phyloP scores from a whole-genome alignment of 2,888 invertebrate species.

The Phengaris arion region DNA sequence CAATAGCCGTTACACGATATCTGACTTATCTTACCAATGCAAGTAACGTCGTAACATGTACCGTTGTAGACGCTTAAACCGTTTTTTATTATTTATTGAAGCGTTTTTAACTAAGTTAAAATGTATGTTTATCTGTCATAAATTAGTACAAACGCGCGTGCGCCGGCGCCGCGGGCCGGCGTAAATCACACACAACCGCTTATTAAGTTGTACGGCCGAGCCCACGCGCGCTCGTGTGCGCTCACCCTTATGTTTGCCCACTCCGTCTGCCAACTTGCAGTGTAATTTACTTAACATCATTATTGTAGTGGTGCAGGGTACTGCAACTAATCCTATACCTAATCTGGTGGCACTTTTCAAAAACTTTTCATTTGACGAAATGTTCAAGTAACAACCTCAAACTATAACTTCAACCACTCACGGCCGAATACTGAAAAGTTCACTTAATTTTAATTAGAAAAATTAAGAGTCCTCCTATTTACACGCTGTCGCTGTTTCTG shows the following conservation, averaged over 20 bases:
- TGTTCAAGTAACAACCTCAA: too few relatives aligned
- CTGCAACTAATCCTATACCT: not conserved
- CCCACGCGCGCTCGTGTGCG: slow-evolving; percentile 71
- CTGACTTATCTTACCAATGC: not conserved
- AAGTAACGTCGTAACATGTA: not conserved
- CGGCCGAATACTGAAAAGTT: too few relatives aligned
- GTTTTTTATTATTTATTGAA: slow-evolving; percentile 43
- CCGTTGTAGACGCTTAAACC: not conserved
- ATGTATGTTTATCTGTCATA: slow-evolving; percentile 73
- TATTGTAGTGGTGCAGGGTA: not conserved
- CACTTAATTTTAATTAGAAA: too few relatives aligned
- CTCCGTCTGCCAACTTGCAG: slow-evolving; percentile 34
- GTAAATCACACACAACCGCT: slow-evolving; percentile 76
- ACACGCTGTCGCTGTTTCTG: too few relatives aligned
- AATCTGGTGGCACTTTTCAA: not conserved
- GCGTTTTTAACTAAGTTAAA: slow-evolving; percentile 51
- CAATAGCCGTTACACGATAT: slow-evolving; percentile 47
- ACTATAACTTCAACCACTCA: too few relatives aligned
- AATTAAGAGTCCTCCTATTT: too few relatives aligned
- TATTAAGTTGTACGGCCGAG: slow-evolving; percentile 76
- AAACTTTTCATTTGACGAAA: too few relatives aligned
- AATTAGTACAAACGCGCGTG: slow-evolving; percentile 71
- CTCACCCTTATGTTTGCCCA: slow-evolving; percentile 67
- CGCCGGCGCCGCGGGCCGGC: slow-evolving; percentile 75
- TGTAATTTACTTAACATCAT: slow-evolving; percentile 5